These are phyloP conservation scores for Mechanitis mazaeus DNA, from an alignment of 2,888 invertebrate genomes.

Conservation along the genomic window DNA sequence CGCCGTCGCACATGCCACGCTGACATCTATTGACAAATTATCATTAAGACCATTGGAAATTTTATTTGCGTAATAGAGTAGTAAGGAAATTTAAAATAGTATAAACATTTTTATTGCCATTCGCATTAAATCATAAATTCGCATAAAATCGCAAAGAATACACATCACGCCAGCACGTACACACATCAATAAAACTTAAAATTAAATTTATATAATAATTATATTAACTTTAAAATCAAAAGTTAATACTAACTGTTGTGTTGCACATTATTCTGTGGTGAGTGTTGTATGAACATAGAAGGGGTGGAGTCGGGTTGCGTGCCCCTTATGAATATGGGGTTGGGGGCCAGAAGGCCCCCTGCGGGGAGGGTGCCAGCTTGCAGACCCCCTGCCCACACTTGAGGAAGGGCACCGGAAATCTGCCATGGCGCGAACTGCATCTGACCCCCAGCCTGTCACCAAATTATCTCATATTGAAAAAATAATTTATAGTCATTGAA, in stretches of 20 bases:
- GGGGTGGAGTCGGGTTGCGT: constrained; percentile 82
- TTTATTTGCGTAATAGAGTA: neutral
- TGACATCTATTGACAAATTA: constrained; percentile 41
- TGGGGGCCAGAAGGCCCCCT: constrained; percentile 80
- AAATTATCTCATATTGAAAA: constrained; percentile 12
- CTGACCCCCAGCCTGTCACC: constrained; percentile 76
- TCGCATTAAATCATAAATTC: neutral
- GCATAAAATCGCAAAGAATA: constrained; percentile 7
- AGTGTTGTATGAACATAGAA: constrained; percentile 89
- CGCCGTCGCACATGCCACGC: constrained; percentile 59
- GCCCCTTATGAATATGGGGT: constrained; percentile 89
- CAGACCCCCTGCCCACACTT: constrained; percentile 85
- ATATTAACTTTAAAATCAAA: constrained; percentile 12
- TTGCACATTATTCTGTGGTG: constrained; percentile 77
- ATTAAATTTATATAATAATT: constrained; percentile 1
- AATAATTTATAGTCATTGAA: no score
- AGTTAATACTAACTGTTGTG: constrained; percentile 63
- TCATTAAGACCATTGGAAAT: constrained; percentile 1
- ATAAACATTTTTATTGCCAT: neutral
- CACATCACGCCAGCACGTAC: constrained; percentile 3
- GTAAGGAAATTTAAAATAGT: neutral
- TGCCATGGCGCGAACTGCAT: constrained; percentile 91
- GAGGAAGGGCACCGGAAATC: constrained; percentile 82
- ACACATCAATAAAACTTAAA: constrained; percentile 7
- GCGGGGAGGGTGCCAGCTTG: constrained; percentile 80